Evolutionary conservation across 2,113 vertebrate genomes (phyloP).

Genomic region (Dasyurus viverrinus): DNA sequence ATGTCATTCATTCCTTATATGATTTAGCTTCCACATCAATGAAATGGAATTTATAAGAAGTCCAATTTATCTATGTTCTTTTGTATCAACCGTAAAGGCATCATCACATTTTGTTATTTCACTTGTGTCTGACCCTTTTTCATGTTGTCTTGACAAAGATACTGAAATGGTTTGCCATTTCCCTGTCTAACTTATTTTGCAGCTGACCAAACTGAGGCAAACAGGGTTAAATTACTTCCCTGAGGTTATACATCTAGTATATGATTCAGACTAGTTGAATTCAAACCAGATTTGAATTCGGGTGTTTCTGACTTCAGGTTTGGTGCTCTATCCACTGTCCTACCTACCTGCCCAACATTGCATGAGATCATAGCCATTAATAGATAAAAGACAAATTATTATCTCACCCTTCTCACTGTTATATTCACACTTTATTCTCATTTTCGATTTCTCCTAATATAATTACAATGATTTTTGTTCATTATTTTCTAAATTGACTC

Average conservation of each 20-base stretch:
- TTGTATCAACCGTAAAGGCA: no score
- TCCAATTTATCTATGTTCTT: no score
- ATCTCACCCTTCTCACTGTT: background rate
- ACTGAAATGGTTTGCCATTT: background rate
- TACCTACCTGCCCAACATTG: background rate
- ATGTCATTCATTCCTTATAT: no score
- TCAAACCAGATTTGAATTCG: background rate
- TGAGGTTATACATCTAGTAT: no score
- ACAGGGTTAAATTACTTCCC: background rate
- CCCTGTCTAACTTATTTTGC: background rate
- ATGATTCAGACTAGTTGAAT: no score
- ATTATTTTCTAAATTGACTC: background rate
- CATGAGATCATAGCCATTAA: background rate
- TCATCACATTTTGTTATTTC: no score
- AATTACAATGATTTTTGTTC: background rate
- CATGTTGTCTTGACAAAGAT: background rate
- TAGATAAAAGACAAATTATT: background rate
- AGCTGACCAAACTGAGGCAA: background rate
- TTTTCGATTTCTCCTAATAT: background rate
- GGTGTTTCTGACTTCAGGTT: background rate
- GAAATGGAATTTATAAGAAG: no score
- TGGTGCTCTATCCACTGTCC: background rate
- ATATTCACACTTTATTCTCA: background rate
- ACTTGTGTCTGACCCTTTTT: background rate
- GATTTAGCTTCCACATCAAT: no score